Conservation (phyloP, 2,888 invertebrate genomes). For the Ennomos erosarius region DNA sequence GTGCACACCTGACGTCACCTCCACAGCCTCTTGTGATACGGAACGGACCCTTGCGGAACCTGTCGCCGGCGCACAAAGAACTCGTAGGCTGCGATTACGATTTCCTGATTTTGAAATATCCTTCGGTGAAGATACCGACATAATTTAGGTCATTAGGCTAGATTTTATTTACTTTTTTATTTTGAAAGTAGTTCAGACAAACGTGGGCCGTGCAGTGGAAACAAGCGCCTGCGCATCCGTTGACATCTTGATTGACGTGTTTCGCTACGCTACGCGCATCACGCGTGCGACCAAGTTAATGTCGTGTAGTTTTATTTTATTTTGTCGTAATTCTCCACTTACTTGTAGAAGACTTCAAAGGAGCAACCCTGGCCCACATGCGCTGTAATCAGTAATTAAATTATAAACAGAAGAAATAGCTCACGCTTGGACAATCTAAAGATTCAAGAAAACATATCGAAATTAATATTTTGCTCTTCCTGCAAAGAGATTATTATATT, state of each 20-base stretch:
- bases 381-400: conserved; percentile 33
- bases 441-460: conserved; percentile 20
- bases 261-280: conserved; percentile 56
- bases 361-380: conserved; percentile 67
- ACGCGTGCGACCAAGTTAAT: conserved; percentile 51
- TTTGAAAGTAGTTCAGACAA: conserved; percentile 19
- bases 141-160: conserved; percentile 24
- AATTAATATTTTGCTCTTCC: conserved; percentile 20
- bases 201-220: conserved; percentile 21
- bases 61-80: conserved; percentile 48
- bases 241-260: conserved; percentile 74
- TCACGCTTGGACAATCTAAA: conserved; percentile 24
- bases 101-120: conserved; percentile 30
- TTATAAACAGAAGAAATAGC: conserved; percentile 30
- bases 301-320: conserved; percentile 53
- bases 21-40: conserved; percentile 66
- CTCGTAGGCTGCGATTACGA: conserved; percentile 30
- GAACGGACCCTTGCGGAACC: conserved; percentile 55
- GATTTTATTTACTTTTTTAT: conserved; percentile 11
- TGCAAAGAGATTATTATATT: conserved; percentile 19
- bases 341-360: conserved; percentile 55
- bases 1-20: conserved; percentile 78
- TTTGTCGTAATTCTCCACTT: conserved; percentile 57
- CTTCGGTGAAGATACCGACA: no score
- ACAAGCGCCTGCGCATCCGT: conserved; percentile 43